Conservation (phyloP, 2,888 invertebrate species). For the Polydrusus cervinus region DNA sequence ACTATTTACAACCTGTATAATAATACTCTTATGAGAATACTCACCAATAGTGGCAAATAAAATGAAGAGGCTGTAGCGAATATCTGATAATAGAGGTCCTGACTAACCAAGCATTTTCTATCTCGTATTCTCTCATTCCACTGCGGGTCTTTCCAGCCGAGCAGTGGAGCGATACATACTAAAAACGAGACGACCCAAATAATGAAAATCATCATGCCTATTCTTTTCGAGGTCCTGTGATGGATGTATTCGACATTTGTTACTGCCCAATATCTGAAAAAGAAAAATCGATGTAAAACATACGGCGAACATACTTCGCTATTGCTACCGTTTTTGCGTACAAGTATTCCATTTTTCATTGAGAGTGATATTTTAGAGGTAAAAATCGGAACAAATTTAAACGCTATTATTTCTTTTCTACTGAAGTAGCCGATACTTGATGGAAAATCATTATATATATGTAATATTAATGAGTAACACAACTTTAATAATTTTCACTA, state of each 20-base stretch:
- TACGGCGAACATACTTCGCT: background rate
- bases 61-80: conserved; percentile 94
- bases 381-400: too few relatives aligned
- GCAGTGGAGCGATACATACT: conserved; percentile 90
- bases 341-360: too few relatives aligned
- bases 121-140: conserved; percentile 77
- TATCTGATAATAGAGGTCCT: conserved; percentile 88
- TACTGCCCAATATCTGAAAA: conserved; percentile 88
- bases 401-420: too few relatives aligned
- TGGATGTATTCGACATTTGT: conserved; percentile 93
- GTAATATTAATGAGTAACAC: too few relatives aligned
- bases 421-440: too few relatives aligned
- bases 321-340: too few relatives aligned
- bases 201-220: conserved; percentile 86
- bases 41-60: conserved; percentile 85
- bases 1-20: too few relatives aligned
- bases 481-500: too few relatives aligned
- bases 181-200: conserved; percentile 90
- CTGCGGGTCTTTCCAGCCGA: conserved; percentile 86
- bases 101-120: conserved; percentile 86
- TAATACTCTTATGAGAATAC: conserved; percentile 12
- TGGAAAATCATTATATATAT: too few relatives aligned
- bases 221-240: conserved; percentile 83
- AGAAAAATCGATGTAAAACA: conserved; percentile 6
- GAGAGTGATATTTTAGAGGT: too few relatives aligned